These are phyloP conservation scores for Andrena haemorrhoa DNA, from an alignment of 2,888 invertebrate genomes.

Conservation along the genomic window DNA sequence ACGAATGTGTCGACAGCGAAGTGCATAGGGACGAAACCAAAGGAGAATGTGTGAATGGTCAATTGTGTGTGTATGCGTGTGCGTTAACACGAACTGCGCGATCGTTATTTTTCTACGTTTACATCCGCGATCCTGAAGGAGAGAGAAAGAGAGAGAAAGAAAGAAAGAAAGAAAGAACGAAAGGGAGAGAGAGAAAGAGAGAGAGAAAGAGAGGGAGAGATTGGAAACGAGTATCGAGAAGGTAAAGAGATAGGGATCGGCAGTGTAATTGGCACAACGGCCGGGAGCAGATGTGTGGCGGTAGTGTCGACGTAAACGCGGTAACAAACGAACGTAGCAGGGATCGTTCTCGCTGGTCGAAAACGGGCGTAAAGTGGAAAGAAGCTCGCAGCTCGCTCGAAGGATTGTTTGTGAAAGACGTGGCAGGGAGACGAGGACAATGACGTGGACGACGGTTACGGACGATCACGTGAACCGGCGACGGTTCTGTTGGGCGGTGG, in stretches of 20 bases:
- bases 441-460: slow-evolving; percentile 45
- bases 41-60: slow-evolving; percentile 18
- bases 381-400: slow-evolving; percentile 56
- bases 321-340: slow-evolving; percentile 4
- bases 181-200: not conserved
- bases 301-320: not conserved
- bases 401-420: slow-evolving; percentile 32
- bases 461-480: slow-evolving; percentile 16
- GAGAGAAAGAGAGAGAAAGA: slow-evolving; percentile 31
- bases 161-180: slow-evolving; percentile 8
- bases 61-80: slow-evolving; percentile 48
- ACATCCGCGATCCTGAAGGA: slow-evolving; percentile 63
- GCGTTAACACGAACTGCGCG: slow-evolving; percentile 63
- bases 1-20: slow-evolving; percentile 38
- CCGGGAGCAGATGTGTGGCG: not conserved
- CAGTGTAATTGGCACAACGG: not conserved
- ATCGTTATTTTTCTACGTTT: slow-evolving; percentile 74
- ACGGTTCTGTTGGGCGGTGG: not conserved
- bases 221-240: not conserved
- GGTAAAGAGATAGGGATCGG: slow-evolving; percentile 31
- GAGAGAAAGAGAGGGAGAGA: not conserved
- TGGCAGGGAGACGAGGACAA: slow-evolving; percentile 34
- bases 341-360: slow-evolving; percentile 72
- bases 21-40: slow-evolving; percentile 22
- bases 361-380: slow-evolving; percentile 56